Percentiles rank a stretch among this genome's conserved stretches.
Conservation (phyloP, 2,888 invertebrate genomes). For the Drosophila infuscata region DNA sequence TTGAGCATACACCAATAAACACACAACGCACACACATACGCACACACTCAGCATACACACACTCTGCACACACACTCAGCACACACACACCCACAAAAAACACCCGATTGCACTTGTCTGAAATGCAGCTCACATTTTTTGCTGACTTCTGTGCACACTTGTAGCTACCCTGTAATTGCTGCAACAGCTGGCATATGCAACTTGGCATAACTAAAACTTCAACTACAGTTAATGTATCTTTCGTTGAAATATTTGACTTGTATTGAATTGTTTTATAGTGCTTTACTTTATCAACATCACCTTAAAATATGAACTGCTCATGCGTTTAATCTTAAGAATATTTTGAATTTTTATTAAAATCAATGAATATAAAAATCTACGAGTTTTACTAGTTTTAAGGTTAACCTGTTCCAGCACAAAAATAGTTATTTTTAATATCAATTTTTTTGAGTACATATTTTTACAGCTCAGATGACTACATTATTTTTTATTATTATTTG, state of each 20-base stretch:
- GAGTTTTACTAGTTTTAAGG: neutral
- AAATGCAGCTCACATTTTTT: constrained; percentile 65
- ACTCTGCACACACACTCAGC: constrained; percentile 17
- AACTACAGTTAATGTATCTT: no score
- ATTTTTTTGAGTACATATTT: no score
- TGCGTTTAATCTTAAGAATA: neutral
- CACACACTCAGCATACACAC: constrained; percentile 3
- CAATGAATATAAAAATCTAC: fast-evolving
- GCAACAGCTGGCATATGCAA: neutral
- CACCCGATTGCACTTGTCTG: constrained; percentile 54
- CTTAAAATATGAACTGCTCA: no score
- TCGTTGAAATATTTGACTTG: no score
- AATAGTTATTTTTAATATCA: no score
- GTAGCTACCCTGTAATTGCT: constrained; percentile 27
- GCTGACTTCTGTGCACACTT: constrained; percentile 29
- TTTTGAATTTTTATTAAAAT: neutral
- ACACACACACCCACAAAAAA: constrained; percentile 23
- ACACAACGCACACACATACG: constrained; percentile 16
- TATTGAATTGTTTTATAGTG: no score
- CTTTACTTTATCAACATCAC: no score
- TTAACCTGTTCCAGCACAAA: no score
- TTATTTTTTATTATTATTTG: no score
- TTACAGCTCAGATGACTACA: no score
- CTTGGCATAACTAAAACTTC: neutral
- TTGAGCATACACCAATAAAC: constrained; percentile 25